phyloP scores from a whole-genome alignment of 2,888 invertebrate genomes.

The Dolichopus griseipennis region DNA sequence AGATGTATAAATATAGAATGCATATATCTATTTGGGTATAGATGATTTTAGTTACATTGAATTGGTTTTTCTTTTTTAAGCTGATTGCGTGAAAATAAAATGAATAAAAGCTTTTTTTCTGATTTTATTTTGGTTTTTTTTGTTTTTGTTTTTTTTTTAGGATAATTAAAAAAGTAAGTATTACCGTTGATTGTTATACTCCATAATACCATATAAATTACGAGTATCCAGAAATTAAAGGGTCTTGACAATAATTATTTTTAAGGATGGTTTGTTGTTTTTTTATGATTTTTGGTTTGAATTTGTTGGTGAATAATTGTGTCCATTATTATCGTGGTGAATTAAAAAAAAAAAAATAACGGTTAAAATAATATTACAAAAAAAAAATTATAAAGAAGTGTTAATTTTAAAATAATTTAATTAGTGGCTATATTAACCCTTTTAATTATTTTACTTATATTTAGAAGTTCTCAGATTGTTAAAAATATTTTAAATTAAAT shows the following conservation, averaged over 20 bases:
- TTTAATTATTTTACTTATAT: no score
- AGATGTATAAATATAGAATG: not conserved
- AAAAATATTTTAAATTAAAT: no score
- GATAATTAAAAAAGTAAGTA: not conserved
- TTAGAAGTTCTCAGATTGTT: no score
- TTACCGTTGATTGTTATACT: not conserved
- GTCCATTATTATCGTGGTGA: not conserved
- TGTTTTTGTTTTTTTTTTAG: not conserved
- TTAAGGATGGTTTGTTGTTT: not conserved
- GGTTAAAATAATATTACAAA: no score
- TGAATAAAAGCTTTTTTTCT: not conserved
- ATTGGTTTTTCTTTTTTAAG: not conserved
- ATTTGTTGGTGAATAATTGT: not conserved
- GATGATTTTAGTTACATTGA: not conserved
- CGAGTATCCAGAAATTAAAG: not conserved
- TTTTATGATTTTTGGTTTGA: not conserved
- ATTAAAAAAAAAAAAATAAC: not conserved
- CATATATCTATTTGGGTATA: not conserved
- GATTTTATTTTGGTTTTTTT: not conserved
- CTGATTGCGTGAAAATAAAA: slow-evolving; percentile 1
- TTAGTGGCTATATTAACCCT: no score
- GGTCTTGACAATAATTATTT: no score
- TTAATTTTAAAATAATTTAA: no score
- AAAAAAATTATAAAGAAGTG: no score
- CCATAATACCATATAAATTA: not conserved